Evolutionary conservation across 2,797 vertebrate species (phyloP).

Genomic region (Podarcis siculus): DNA sequence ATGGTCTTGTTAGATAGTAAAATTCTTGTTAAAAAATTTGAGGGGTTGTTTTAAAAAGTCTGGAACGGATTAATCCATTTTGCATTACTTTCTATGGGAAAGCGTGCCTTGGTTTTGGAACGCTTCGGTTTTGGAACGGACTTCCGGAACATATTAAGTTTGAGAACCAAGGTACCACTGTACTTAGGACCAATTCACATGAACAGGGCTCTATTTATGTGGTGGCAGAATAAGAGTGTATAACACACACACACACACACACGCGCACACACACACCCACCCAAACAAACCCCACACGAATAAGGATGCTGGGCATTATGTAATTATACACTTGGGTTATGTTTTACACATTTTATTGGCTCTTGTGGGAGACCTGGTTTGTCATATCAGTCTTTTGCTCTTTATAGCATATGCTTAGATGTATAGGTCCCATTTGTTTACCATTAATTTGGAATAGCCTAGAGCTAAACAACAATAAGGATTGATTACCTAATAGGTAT

Average conservation of each 20-base stretch:
- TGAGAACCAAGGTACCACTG: too few relatives aligned
- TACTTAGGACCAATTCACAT: not conserved
- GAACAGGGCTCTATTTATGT: not conserved
- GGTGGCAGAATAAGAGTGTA: not conserved
- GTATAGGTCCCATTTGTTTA: not conserved
- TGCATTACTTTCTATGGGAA: too few relatives aligned
- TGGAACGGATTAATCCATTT: too few relatives aligned
- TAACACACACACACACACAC: not conserved
- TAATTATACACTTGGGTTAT: not conserved
- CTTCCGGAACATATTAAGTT: too few relatives aligned
- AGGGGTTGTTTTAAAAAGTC: too few relatives aligned
- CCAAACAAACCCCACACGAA: not conserved
- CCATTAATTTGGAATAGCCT: not conserved
- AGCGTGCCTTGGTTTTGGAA: too few relatives aligned
- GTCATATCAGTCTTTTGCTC: not conserved
- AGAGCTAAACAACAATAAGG: not conserved
- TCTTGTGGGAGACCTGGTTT: not conserved
- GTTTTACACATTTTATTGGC: not conserved
- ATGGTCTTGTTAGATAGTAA: too few relatives aligned
- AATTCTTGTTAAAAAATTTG: too few relatives aligned
- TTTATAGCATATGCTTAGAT: not conserved
- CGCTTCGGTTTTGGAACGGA: too few relatives aligned
- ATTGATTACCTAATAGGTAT: not conserved
- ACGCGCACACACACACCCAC: too few relatives aligned
- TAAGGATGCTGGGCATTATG: not conserved